Percentiles rank a stretch among this genome's conserved stretches.
Conservation (phyloP, 2,888 invertebrate genomes). For the Marronus borbonicus region DNA sequence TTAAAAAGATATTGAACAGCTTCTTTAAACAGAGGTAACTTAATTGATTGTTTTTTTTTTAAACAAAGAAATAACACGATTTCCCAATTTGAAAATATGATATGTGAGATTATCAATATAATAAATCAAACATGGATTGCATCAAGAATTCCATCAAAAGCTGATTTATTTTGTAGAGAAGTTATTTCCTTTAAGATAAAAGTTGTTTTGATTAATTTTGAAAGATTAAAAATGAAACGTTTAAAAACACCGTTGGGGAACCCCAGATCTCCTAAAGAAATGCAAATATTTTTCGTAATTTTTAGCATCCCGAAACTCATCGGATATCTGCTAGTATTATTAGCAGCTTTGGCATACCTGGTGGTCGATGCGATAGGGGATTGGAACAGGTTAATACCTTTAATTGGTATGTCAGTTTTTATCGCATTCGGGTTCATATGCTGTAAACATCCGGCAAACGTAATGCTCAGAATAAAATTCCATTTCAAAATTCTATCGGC, state of each 20-base stretch:
- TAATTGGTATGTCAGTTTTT: conserved; percentile 78
- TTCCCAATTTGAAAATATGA: too few species aligned
- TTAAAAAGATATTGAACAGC: conserved; percentile 55
- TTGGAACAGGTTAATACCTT: conserved; percentile 77
- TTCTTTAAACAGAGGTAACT: conserved; percentile 52
- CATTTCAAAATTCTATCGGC: not conserved
- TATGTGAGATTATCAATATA: not conserved
- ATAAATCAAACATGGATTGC: too few species aligned
- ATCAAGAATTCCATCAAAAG: too few species aligned
- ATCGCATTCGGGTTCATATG: conserved; percentile 77
- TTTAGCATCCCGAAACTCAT: conserved; percentile 72
- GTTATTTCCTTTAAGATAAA: too few species aligned
- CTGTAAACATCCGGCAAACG: conserved; percentile 75
- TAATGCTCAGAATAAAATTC: not conserved
- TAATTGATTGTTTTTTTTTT: not conserved
- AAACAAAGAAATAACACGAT: too few species aligned
- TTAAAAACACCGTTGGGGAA: too few species aligned
- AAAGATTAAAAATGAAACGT: too few species aligned
- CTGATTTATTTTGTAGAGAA: too few species aligned
- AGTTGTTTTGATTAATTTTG: too few species aligned
- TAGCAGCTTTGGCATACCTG: conserved; percentile 75
- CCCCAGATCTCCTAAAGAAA: too few species aligned
- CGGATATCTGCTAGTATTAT: conserved; percentile 70
- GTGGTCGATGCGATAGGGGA: conserved; percentile 76
- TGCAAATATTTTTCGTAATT: conserved; percentile 46